Percentiles rank a stretch among this genome's conserved stretches.
These are phyloP conservation scores for Smithornis capensis DNA, from an alignment of 2,113 vertebrate genomes.

Conservation along the genomic window DNA sequence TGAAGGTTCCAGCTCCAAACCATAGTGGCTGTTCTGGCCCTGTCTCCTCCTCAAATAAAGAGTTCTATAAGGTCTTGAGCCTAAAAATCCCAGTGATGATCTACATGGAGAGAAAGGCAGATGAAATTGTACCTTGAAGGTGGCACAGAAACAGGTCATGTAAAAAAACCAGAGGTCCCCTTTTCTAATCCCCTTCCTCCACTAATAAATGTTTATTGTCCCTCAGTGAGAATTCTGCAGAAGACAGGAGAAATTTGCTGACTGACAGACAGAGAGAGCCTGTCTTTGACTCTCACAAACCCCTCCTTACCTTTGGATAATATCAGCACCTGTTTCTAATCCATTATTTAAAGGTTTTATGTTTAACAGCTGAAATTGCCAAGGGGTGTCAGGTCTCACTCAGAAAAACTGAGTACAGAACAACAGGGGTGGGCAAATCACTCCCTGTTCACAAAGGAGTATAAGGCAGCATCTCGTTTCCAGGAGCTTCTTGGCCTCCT, in stretches of 20 bases:
- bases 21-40: not conserved
- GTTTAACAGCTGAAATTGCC: not conserved
- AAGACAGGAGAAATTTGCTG: not conserved
- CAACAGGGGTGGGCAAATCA: not conserved
- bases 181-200: not conserved
- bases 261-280: not conserved
- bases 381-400: not conserved
- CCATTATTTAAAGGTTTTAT: not conserved
- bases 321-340: not conserved
- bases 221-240: not conserved
- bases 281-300: not conserved
- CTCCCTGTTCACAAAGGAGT: not conserved
- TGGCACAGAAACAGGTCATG: not conserved
- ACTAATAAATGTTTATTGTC: not conserved
- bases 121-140: accelerated
- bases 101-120: not conserved
- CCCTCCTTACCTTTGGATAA: not conserved
- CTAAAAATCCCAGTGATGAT: accelerated
- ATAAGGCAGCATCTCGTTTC: not conserved
- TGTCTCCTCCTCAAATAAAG: not conserved
- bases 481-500: not conserved
- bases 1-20: not conserved
- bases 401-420: not conserved
- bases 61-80: not conserved
- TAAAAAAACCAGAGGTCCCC: not conserved